Evolutionary conservation across 2,113 vertebrate genomes (phyloP).

Genomic region (Ceyx margarethae): DNA sequence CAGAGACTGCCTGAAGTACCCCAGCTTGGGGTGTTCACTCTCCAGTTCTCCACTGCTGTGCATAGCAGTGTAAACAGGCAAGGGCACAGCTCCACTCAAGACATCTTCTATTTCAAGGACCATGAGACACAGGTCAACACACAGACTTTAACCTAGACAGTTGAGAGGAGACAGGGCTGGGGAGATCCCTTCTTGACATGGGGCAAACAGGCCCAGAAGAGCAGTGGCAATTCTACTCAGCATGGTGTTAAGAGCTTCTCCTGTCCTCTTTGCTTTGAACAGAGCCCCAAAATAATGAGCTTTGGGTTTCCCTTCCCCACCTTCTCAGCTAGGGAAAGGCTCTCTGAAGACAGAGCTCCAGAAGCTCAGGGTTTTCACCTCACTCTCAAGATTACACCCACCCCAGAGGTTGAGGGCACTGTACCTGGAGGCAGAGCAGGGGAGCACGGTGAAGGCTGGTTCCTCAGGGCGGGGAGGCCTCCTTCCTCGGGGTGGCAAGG

Average conservation of each 20-base stretch:
- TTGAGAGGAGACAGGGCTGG: neutral
- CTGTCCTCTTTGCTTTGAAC: neutral
- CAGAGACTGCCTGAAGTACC: neutral
- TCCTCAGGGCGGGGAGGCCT: no score
- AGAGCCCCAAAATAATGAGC: neutral
- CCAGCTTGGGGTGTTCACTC: neutral
- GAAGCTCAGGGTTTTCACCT: neutral
- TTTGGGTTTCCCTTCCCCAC: neutral
- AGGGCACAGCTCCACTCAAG: neutral
- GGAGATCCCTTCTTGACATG: neutral
- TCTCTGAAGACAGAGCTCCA: neutral
- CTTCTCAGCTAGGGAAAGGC: neutral
- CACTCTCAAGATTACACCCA: neutral
- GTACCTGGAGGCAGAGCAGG: neutral
- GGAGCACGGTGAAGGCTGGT: accelerated
- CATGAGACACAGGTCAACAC: neutral
- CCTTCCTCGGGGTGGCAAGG: no score
- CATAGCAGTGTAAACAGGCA: neutral
- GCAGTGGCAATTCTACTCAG: neutral
- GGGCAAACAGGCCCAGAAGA: neutral
- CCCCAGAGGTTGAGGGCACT: neutral
- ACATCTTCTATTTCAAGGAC: neutral
- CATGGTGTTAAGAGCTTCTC: neutral
- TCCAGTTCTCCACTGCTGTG: neutral
- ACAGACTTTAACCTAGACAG: neutral